Base-by-base conservation (phyloP, 35 echinoderm and acorn worm species). In the Strongylocentrotus purpuratus region DNA sequence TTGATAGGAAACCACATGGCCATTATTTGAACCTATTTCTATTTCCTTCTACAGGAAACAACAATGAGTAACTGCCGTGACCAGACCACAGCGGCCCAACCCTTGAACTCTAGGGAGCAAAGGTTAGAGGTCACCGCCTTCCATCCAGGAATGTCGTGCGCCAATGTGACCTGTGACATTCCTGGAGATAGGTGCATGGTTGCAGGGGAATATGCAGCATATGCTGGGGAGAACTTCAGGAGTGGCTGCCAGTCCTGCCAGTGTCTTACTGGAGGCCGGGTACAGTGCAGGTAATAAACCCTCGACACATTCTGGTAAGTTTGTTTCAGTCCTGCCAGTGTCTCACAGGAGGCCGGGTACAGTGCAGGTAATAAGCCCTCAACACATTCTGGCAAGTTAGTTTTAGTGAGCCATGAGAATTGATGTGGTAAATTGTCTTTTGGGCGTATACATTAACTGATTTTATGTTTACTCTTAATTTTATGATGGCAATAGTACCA, bases 241-340 rank as follows among this genome's bases (percentile, higher is more conserved):
- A 97, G 94, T 8, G 94, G 95, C 20, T 99, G 98, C 91, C 96
- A 99, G 70, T 90, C 94, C 12, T 99, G 98, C 89, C 87, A 58
- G 46, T 99, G 98, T 95, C 95, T 95, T 50, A 71, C 85, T 65
- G 96, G 92, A 28, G 98, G 98, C 5, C 95, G 86, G 88, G 88
- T 96, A 85, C 58, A 96, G 31, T 99, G 98, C 95, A 98, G 98
- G 98, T 99, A 91, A 94, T 3, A 41, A 41, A 3, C 35, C 3
- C 35, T 41, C 35, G 35, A 41, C 35, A 41, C 35, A 41, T 41
- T 3, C 35, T 41, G 0, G 35, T 3, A 41, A 3, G 35, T 41
- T 41, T 0, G 35, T 41, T 41, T 41, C 35, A 41, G 35, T 41
- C 94, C 12, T 99, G 98, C 89, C 87, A 58, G 46, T 99, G 98